Base-by-base conservation (phyloP, 2,888 invertebrate genomes). In the Acronicta alni region DNA sequence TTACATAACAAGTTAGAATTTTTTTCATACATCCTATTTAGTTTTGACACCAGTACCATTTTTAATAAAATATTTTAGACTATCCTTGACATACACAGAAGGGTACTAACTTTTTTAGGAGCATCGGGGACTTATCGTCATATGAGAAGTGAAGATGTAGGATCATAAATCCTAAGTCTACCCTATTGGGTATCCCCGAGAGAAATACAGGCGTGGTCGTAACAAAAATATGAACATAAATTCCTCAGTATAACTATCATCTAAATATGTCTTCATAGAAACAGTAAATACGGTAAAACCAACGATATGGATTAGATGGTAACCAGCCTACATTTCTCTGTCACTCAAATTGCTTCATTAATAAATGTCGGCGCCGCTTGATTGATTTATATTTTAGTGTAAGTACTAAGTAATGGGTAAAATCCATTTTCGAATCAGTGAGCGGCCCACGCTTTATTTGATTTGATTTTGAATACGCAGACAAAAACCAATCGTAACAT, bases 341-440 rank as follows among this genome's bases (percentile, higher is more conserved):
- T 63, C 46, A 32, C 32, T 45, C 20, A 53, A 42, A 56, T 18
- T 20, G 48, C 17, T 44, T 57, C 35, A 57, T 54, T 61, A 57
- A 54, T 62, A 43, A 57, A 44, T 2, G 51, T 67, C 47, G 38
- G 14, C 12, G 43, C 38, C n/a, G 17, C 56, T 57, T 45, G 61
- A 61, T 61, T 61, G 51, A 56, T 60, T 48, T n/a, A 17, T 38
- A 69, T 55, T 56, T 63, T 42, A 43, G 49, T 63, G 43, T 32
- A 47, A 10, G 16, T 12, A 30, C 30, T 26, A 23, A 14, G 17
- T 41, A 68, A 52, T 38, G 18, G 18, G 26, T 12, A 20, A 26
- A 42, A 10, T 10, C 35, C 42, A 70, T 55, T 66, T 30, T 39
- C n/a, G 12, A 12, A 39, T 18, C 17, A 41, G 17, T 32, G 10